Evolutionary conservation across 2,888 invertebrate species (phyloP).

Genomic region (Coenonympha arcania): DNA sequence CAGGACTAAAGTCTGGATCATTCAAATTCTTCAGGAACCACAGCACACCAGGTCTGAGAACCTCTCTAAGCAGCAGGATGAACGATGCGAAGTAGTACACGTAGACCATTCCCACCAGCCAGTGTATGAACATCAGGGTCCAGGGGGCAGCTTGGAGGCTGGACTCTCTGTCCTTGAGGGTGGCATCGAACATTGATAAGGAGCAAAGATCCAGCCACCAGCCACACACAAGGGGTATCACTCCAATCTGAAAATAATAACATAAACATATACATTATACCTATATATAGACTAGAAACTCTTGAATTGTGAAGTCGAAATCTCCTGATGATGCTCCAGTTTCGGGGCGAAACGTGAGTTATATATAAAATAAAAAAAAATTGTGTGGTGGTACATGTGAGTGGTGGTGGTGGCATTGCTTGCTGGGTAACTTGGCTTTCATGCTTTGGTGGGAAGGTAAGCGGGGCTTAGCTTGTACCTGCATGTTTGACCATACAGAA

Average conservation of each 20-base stretch:
- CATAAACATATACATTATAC: too few relatives aligned
- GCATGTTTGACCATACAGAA: too few relatives aligned
- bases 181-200: slow-evolving; percentile 91
- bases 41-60: slow-evolving; percentile 95
- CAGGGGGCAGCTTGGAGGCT: slow-evolving; percentile 94
- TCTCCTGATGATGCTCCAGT: too few relatives aligned
- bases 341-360: too few relatives aligned
- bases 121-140: slow-evolving; percentile 98
- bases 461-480: too few relatives aligned
- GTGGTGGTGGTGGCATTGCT: too few relatives aligned
- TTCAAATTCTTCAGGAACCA: slow-evolving; percentile 99
- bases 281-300: too few relatives aligned
- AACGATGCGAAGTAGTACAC: slow-evolving; percentile 99
- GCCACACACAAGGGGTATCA: slow-evolving; percentile 96
- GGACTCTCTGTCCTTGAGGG: slow-evolving; percentile 87
- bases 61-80: slow-evolving; percentile 92
- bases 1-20: slow-evolving; percentile 99
- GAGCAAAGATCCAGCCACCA: slow-evolving; percentile 99
- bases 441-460: too few relatives aligned
- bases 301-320: too few relatives aligned
- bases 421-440: too few relatives aligned
- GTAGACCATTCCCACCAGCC: slow-evolving; percentile 99
- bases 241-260: slow-evolving; percentile 79
- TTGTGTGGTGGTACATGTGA: too few relatives aligned
- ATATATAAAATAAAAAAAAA: too few relatives aligned